Evolutionary conservation across 1,140 invertebrate species (phyloP).

Genomic region (Panulirus ornatus): DNA sequence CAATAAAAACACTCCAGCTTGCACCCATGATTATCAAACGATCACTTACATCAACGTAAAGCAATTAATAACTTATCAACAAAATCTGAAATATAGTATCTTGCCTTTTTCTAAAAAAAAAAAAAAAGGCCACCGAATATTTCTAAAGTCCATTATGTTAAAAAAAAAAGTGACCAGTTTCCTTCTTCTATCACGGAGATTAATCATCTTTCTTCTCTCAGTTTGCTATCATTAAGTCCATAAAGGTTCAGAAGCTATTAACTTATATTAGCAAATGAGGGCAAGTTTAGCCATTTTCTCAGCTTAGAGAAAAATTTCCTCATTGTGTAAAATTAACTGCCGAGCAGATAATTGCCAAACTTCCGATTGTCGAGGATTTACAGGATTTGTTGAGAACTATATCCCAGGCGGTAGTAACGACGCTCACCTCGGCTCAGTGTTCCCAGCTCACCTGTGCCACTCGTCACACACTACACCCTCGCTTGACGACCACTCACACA

Average conservation of each 20-base stretch:
- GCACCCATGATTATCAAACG: too few species aligned
- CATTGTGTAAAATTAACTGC: constrained; percentile 24
- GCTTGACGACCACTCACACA: too few species aligned
- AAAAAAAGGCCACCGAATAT: too few species aligned
- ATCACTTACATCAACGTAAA: too few species aligned
- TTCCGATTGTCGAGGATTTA: constrained; percentile 32
- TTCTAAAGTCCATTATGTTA: too few species aligned
- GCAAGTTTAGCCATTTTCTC: constrained; percentile 42
- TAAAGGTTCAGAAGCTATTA: constrained; percentile 29
- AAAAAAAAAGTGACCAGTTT: background rate
- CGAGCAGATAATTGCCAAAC: constrained; percentile 38
- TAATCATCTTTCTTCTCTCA: background rate
- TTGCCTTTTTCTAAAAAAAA: too few species aligned
- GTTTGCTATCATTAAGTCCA: constrained; percentile 21
- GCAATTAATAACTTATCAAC: too few species aligned
- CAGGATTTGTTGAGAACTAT: constrained; percentile 30
- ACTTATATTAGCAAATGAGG: constrained; percentile 49
- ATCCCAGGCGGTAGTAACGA: background rate
- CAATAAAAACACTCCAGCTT: too few species aligned
- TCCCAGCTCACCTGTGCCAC: too few species aligned
- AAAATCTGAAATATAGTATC: too few species aligned
- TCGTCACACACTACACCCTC: too few species aligned
- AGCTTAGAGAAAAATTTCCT: constrained; percentile 35
- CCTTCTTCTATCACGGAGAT: background rate
- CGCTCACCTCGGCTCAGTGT: background rate